These are phyloP conservation scores for Catharus fuscescens DNA, from an alignment of 2,113 vertebrate species.

Conservation along the genomic window DNA sequence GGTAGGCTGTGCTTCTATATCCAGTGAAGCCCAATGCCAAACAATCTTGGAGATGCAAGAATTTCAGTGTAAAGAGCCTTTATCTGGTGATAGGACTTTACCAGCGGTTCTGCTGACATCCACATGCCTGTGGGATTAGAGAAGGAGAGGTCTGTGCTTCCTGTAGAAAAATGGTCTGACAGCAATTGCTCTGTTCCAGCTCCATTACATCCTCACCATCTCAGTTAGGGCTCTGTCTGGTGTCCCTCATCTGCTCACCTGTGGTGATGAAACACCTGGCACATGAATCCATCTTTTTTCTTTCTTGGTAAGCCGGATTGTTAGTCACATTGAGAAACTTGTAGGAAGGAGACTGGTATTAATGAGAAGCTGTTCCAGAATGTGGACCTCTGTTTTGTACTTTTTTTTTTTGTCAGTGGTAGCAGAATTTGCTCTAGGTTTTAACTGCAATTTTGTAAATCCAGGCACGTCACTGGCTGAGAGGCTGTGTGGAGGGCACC, in stretches of 20 bases:
- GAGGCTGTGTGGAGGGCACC: neutral
- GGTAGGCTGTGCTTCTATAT: neutral
- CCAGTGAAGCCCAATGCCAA: neutral
- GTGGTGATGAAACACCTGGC: neutral
- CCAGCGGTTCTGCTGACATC: neutral
- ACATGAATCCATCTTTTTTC: rapidly evolving
- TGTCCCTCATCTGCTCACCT: neutral
- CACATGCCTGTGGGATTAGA: rapidly evolving
- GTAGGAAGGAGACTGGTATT: neutral
- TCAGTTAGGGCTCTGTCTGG: rapidly evolving
- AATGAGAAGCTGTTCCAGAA: neutral
- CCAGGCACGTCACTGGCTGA: rapidly evolving
- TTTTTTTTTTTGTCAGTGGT: neutral
- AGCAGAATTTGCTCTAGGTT: neutral
- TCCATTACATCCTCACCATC: neutral
- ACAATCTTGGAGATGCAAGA: neutral
- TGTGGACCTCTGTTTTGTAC: neutral
- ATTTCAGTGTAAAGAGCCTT: neutral
- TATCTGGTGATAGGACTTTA: neutral
- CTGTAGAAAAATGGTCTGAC: neutral
- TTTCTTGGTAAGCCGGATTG: neutral
- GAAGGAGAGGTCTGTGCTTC: neutral
- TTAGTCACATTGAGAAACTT: neutral
- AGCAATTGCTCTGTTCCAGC: neutral
- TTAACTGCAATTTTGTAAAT: neutral